Percentiles rank a stretch among this genome's conserved stretches.
Evolutionary conservation across 2,113 vertebrate species (phyloP).

Genomic region (Brachyistius frenatus): DNA sequence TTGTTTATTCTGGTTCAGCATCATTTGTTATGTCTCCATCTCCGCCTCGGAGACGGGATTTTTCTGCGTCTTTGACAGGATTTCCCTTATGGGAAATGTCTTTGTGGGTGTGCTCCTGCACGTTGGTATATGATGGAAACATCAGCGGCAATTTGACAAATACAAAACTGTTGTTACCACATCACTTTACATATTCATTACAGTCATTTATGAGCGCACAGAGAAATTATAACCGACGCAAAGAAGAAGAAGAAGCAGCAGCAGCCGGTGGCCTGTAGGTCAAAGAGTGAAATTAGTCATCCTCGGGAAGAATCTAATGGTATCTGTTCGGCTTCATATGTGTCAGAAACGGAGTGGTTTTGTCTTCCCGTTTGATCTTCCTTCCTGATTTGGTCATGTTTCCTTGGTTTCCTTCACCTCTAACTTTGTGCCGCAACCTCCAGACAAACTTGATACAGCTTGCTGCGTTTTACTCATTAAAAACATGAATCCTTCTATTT

Average conservation of each 20-base stretch:
- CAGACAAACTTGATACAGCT: not conserved
- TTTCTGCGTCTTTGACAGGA: slow-evolving; percentile 58
- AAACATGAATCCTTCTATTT: too few species aligned
- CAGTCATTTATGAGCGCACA: slow-evolving; percentile 20
- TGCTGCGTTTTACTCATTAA: too few species aligned
- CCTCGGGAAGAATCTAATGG: slow-evolving; percentile 22
- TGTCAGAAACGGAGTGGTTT: too few species aligned
- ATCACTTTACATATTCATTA: slow-evolving; percentile 32
- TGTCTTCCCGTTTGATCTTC: too few species aligned
- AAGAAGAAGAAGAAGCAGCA: slow-evolving; percentile 44
- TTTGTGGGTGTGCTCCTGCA: slow-evolving; percentile 29
- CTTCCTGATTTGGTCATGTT: too few species aligned
- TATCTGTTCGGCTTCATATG: not conserved
- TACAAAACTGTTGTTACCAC: slow-evolving; percentile 19
- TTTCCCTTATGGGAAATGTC: slow-evolving; percentile 49
- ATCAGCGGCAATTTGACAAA: slow-evolving; percentile 38
- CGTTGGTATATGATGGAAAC: slow-evolving; percentile 18
- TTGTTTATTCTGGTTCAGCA: slow-evolving; percentile 56
- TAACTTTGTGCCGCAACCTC: not conserved
- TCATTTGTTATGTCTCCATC: slow-evolving; percentile 47
- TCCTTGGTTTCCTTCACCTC: too few species aligned
- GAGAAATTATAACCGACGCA: slow-evolving; percentile 31
- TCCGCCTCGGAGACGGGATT: slow-evolving; percentile 42
- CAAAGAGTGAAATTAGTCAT: slow-evolving; percentile 24
- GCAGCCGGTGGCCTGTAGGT: slow-evolving; percentile 31